Evolutionary conservation across 2,888 invertebrate genomes (phyloP), one percentile per base, ranked within the genome.

Genomic region (Acrobasis consociella): DNA sequence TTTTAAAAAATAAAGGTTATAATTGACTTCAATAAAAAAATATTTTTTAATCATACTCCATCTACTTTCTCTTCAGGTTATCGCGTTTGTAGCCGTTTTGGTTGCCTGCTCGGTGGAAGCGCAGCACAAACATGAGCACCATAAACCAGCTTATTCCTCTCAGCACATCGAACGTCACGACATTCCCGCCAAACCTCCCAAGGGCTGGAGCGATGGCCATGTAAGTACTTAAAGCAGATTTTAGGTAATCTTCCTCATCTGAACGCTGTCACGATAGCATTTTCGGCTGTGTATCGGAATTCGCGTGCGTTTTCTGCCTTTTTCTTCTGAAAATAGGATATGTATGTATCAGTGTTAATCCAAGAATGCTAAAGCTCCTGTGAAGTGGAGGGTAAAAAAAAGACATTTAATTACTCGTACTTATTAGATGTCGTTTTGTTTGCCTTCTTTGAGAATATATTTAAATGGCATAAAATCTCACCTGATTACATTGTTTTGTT

Each of bases 121-220:
- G 9, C 52, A 62, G 22, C 52, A 55, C 49, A 51, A 58, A n/a
- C 15, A 58, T 10, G 53, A 65, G 0, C 16, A 61, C 37, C 65
- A 69, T 46, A 52, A 63, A 46, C 67, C 64, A 49, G 71, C 68
- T 13, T 73, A 78, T 1, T 72, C 80, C 3, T 72, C 75, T 5
- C 83, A 82, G 62, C 70, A 78, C 62, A 74, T 78, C 8, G 74
- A 74, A 67, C 78, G 52, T 51, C 72, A 69, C 64, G 73, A 72
- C 65, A 64, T 67, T 13, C 69, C 69, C 31, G 67, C 69, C 11
- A 66, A 68, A 49, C 65, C 69, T 0, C 66, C 69, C 16, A 62
- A 64, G 31, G 67, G 67, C 51, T 67, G 64, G 60, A 62, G 65
- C 56, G 65, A 69, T 52, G 55, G 67, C 17, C 62, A 66, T 9